phyloP scores from a whole-genome alignment of 2,113 vertebrate species.

The Shinisaurus crocodilurus region DNA sequence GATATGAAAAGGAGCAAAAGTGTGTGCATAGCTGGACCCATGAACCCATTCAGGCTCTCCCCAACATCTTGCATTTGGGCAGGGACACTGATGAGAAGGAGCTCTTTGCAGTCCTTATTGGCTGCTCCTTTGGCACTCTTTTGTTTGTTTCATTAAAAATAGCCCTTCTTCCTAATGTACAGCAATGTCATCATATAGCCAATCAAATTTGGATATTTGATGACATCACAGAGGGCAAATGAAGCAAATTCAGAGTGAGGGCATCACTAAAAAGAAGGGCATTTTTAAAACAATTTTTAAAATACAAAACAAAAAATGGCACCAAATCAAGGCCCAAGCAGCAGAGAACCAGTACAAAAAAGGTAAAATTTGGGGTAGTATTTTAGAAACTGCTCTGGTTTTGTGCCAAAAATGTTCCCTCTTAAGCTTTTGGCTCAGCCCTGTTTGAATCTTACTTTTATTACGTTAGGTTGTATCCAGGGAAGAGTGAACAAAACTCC shows the following conservation, averaged over 20 bases:
- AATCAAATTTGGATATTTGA: not conserved
- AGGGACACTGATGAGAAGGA: not conserved
- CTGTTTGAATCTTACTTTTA: conserved; percentile 21
- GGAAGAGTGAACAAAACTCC: not conserved
- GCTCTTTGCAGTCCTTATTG: not conserved
- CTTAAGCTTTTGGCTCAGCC: not conserved
- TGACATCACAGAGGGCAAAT: no score
- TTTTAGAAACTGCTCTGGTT: not conserved
- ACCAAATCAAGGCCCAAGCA: not conserved
- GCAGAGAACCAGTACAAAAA: not conserved
- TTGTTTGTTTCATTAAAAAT: not conserved
- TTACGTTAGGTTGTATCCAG: not conserved
- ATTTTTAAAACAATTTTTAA: not conserved
- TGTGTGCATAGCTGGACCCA: not conserved
- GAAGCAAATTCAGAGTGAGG: not conserved
- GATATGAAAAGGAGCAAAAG: not conserved
- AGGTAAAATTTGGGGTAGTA: not conserved
- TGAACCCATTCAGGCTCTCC: not conserved
- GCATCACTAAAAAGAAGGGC: not conserved
- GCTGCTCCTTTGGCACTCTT: not conserved
- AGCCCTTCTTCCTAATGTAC: not conserved
- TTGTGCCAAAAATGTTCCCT: not conserved
- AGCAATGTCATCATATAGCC: not conserved
- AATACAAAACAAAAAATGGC: not conserved
- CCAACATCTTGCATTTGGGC: not conserved